A percentile compares a stretch with the other conserved stretches of the same genome.
Conservation (phyloP, 2,113 vertebrate genomes). For the Macroglossus sobrinus region DNA sequence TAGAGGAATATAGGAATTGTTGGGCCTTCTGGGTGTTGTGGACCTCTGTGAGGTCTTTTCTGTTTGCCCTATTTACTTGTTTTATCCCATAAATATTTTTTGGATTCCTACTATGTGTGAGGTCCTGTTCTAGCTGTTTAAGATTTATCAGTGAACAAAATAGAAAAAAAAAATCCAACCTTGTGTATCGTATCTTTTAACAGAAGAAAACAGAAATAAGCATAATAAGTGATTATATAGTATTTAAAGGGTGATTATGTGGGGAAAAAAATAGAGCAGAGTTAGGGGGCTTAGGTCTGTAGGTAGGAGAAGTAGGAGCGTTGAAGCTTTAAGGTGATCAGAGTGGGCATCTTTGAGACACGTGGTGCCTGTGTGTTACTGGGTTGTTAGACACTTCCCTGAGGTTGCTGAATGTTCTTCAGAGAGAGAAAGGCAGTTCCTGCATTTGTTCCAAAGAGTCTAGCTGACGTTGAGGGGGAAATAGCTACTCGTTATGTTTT, state of each 20-base stretch:
- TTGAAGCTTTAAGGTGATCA: not conserved
- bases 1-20: not conserved
- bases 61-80: slow-evolving; percentile 8
- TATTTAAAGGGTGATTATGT: not conserved
- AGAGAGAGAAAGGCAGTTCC: slow-evolving; percentile 1
- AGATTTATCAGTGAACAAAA: slow-evolving; percentile 23
- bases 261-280: not conserved
- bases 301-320: not conserved
- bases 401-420: not conserved
- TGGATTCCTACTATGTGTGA: not conserved
- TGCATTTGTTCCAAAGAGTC: slow-evolving; percentile 38
- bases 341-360: not conserved
- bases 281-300: not conserved
- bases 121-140: not conserved
- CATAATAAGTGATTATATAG: not conserved
- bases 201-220: slow-evolving; percentile 45
- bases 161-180: not conserved
- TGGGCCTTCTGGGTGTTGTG: not conserved
- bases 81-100: slow-evolving; percentile 2
- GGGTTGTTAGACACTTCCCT: not conserved
- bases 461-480: slow-evolving; percentile 54
- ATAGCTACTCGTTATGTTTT: slow-evolving; percentile 8
- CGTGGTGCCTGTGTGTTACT: not conserved
- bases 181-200: slow-evolving; percentile 12
- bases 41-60: not conserved